Percentiles rank a stretch among this genome's conserved stretches.
Conservation (phyloP, 2,888 invertebrate species). For the Aplocera efformata region DNA sequence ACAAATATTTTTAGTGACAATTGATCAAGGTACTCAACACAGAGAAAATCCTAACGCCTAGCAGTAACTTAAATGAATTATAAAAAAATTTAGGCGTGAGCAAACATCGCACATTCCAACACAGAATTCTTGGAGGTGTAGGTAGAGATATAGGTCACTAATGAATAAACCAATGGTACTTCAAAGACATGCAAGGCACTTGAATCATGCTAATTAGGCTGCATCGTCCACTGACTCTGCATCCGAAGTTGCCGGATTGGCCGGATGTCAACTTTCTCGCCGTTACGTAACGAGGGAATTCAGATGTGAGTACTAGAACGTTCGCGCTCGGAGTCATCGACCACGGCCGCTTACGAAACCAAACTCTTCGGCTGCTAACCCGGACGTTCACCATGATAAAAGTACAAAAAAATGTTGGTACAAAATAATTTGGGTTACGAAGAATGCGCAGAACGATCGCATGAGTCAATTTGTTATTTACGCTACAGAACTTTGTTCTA, state of each 20-base stretch:
- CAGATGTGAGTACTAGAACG: constrained; percentile 70
- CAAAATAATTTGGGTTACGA: constrained; percentile 2
- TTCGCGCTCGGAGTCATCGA: constrained; percentile 79
- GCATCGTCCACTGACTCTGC: constrained; percentile 49
- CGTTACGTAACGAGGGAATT: constrained; percentile 67
- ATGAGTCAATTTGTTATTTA: too few relatives aligned
- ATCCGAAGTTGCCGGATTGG: constrained; percentile 41
- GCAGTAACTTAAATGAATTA: too few relatives aligned
- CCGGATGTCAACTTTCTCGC: constrained; percentile 79
- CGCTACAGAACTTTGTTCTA: too few relatives aligned
- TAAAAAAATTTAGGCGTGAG: too few relatives aligned
- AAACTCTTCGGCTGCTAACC: constrained; percentile 46
- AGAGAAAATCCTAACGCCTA: too few relatives aligned
- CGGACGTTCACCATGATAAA: constrained; percentile 42
- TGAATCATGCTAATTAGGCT: constrained; percentile 39
- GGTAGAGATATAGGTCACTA: too few relatives aligned
- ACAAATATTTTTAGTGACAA: too few relatives aligned
- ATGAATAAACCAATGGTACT: too few relatives aligned
- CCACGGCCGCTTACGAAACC: constrained; percentile 76
- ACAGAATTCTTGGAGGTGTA: too few relatives aligned
- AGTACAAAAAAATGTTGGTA: constrained; percentile 9
- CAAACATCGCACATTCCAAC: too few relatives aligned
- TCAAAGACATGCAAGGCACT: constrained; percentile 6
- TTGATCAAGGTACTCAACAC: too few relatives aligned
- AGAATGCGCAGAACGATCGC: too few relatives aligned